Percentiles rank a stretch among this genome's conserved stretches.
Conservation (phyloP, 2,113 vertebrate species). For the Pachypanchax playfairii region DNA sequence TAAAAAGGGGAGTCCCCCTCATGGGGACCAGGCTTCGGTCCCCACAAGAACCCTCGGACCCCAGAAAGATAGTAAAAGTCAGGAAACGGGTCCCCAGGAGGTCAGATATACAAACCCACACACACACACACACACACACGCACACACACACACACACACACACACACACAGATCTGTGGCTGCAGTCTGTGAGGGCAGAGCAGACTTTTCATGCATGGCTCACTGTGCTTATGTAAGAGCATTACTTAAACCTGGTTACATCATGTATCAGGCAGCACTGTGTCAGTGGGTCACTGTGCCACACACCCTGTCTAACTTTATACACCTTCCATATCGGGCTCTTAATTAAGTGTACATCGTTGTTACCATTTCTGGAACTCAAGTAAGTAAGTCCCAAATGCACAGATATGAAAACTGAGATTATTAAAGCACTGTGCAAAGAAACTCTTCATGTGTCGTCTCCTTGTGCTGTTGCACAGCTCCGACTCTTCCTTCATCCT, state of each 20-base stretch:
- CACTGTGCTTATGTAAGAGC: constrained; percentile 76
- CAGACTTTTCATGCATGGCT: constrained; percentile 70
- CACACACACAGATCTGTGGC: no score
- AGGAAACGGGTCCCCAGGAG: no score
- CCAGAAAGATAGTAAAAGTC: no score
- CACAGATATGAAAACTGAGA: not conserved
- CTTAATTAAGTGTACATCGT: constrained; percentile 13
- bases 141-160: constrained; percentile 13
- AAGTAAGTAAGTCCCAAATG: not conserved
- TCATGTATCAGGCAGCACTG: constrained; percentile 74
- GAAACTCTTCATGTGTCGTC: constrained; percentile 54
- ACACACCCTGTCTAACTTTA: constrained; percentile 50
- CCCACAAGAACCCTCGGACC: no score
- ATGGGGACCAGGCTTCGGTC: no score
- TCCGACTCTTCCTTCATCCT: constrained; percentile 25
- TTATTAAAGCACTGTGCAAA: constrained; percentile 25
- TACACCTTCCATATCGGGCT: constrained; percentile 30
- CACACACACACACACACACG: not conserved
- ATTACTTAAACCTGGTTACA: constrained; percentile 73
- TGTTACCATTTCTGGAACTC: not conserved
- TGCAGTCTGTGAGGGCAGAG: constrained; percentile 71
- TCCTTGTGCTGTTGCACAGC: constrained; percentile 51
- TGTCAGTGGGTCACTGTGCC: constrained; percentile 80
- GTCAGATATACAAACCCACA: constrained; percentile 1
- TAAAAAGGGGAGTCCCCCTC: no score